phyloP scores from a whole-genome alignment of 2,888 invertebrate genomes.

The Drosophila paranaensis region DNA sequence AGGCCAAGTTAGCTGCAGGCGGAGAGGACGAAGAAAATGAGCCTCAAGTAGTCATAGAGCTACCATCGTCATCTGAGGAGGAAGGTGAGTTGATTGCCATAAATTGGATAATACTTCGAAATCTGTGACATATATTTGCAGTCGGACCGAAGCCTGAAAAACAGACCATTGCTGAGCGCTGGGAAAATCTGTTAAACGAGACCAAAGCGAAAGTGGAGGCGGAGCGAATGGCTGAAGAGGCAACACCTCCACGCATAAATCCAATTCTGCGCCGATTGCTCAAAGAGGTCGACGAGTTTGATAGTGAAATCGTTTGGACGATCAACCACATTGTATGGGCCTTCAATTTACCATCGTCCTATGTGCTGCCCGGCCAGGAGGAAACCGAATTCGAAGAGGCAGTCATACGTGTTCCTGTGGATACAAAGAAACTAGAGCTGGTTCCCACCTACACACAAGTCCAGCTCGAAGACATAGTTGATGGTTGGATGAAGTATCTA shows the following conservation, averaged over 20 bases:
- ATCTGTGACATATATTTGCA: constrained; percentile 17
- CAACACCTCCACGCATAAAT: constrained; percentile 68
- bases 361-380: constrained; percentile 83
- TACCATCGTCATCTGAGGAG: constrained; percentile 68
- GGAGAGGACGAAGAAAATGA: constrained; percentile 57
- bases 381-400: constrained; percentile 83
- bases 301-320: constrained; percentile 85
- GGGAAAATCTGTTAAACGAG: constrained; percentile 86
- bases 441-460: constrained; percentile 83
- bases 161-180: constrained; percentile 87
- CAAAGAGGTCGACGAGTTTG: constrained; percentile 86
- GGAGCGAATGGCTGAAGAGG: constrained; percentile 71
- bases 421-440: constrained; percentile 77
- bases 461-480: constrained; percentile 86
- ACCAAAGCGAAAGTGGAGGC: constrained; percentile 86
- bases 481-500: constrained; percentile 86
- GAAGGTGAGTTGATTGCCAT: constrained; percentile 49
- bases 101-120: not conserved
- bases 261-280: constrained; percentile 78
- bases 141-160: constrained; percentile 71
- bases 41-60: constrained; percentile 17
- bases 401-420: constrained; percentile 81
- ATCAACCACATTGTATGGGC: constrained; percentile 82
- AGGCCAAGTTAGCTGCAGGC: constrained; percentile 44
- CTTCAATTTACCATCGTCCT: constrained; percentile 84